phyloP scores from a whole-genome alignment of 2,797 vertebrate genomes.

The Channallabes apus region DNA sequence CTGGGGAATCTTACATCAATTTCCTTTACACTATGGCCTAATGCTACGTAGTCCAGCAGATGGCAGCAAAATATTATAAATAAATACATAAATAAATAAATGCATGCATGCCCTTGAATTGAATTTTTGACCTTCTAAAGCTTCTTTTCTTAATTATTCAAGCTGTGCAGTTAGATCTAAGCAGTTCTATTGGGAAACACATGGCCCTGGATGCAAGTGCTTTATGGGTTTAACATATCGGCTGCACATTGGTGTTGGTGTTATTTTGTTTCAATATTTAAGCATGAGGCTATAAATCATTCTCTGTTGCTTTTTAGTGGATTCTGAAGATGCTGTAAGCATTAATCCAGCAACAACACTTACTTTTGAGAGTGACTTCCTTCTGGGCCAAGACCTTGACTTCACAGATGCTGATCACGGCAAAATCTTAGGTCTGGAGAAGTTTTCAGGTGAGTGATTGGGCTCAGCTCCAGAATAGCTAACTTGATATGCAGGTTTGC shows the following conservation, averaged over 20 bases:
- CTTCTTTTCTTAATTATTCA: neutral
- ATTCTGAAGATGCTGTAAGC: constrained; percentile 82
- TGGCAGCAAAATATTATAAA: constrained; percentile 56
- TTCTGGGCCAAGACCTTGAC: constrained; percentile 83
- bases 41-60: constrained; percentile 59
- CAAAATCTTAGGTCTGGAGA: constrained; percentile 83
- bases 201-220: neutral
- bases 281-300: neutral
- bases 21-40: neutral
- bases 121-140: neutral
- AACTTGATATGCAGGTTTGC: neutral
- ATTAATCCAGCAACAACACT: constrained; percentile 77
- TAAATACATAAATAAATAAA: no score
- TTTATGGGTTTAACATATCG: neutral
- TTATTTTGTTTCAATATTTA: neutral
- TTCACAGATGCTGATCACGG: constrained; percentile 77
- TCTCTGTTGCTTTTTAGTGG: constrained; percentile 71
- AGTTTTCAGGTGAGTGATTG: constrained; percentile 78
- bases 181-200: neutral
- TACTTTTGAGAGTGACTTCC: constrained; percentile 82
- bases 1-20: neutral
- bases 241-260: neutral
- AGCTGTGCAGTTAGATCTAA: neutral
- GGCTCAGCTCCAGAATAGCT: neutral
- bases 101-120: neutral